phyloP scores from a whole-genome alignment of 2,797 vertebrate genomes.

The Austrolebias charrua region DNA sequence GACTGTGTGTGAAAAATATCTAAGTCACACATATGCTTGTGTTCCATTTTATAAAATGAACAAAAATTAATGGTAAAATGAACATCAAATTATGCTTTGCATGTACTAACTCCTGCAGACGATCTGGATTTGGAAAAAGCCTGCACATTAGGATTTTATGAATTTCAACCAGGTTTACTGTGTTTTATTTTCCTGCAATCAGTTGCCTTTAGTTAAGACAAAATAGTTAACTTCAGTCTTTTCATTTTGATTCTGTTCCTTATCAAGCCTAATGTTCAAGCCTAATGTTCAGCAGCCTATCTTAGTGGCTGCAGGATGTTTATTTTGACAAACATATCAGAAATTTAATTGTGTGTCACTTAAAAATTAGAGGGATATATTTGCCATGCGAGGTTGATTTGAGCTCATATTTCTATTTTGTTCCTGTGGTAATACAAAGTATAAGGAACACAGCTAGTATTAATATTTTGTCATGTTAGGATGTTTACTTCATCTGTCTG shows the following conservation, averaged over 20 bases:
- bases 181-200: too few relatives aligned
- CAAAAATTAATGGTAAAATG: neutral
- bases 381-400: slow-evolving; percentile 11
- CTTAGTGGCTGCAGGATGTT: slow-evolving; percentile 33
- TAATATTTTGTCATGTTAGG: neutral
- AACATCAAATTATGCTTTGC: too few relatives aligned
- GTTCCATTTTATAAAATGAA: neutral
- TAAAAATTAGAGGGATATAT: slow-evolving; percentile 20
- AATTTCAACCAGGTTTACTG: neutral
- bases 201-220: slow-evolving; percentile 1
- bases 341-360: slow-evolving; percentile 56
- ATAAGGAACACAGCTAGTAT: neutral
- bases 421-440: neutral
- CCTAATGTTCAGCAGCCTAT: slow-evolving; percentile 8
- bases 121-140: slow-evolving; percentile 2
- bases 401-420: neutral
- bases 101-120: neutral
- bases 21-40: too few relatives aligned
- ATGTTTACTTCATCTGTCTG: neutral
- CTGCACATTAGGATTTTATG: slow-evolving; percentile 10
- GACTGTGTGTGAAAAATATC: too few relatives aligned
- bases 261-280: too few relatives aligned
- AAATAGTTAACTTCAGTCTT: neutral
- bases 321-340: slow-evolving; percentile 38
- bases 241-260: neutral